Evolutionary conservation across 1,140 invertebrate genomes (phyloP).

Genomic region (Bombus pyrosoma): DNA sequence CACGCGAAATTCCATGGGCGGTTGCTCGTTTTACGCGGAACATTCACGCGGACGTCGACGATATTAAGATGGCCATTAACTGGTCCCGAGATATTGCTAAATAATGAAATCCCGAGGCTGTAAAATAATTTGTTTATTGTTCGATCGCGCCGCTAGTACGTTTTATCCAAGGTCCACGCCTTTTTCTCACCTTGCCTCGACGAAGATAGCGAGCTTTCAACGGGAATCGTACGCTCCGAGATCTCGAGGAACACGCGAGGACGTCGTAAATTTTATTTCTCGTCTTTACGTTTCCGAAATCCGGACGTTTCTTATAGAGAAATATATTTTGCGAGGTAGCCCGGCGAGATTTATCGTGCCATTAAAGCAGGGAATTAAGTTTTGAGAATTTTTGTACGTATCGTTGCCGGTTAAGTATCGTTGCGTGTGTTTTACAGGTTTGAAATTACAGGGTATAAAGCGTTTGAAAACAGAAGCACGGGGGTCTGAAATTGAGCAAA

Average conservation of each 20-base stretch:
- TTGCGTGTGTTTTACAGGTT: too few species aligned
- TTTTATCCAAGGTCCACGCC: constrained; percentile 4
- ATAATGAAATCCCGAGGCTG: constrained; percentile 71
- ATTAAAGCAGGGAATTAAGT: background rate
- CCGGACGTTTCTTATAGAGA: background rate
- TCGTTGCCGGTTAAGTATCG: too few species aligned
- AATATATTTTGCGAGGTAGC: background rate
- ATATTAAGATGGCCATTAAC: constrained; percentile 64
- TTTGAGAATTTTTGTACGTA: too few species aligned
- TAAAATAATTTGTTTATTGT: constrained; percentile 77
- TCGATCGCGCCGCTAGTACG: constrained; percentile 37
- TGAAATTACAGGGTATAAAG: too few species aligned
- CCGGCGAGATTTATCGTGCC: background rate
- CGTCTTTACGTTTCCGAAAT: constrained; percentile 3
- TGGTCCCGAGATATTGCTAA: constrained; percentile 63
- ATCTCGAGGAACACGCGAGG: background rate
- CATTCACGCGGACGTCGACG: background rate
- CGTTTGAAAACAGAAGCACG: too few species aligned
- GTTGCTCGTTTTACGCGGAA: constrained; percentile 32
- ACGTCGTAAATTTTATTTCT: background rate
- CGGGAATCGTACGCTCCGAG: background rate
- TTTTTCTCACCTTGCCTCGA: background rate
- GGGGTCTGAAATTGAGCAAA: too few species aligned
- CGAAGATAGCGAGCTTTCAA: background rate
- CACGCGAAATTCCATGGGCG: constrained; percentile 51